Evolutionary conservation across 2,888 invertebrate species (phyloP).

Genomic region (Emmelina monodactyla): DNA sequence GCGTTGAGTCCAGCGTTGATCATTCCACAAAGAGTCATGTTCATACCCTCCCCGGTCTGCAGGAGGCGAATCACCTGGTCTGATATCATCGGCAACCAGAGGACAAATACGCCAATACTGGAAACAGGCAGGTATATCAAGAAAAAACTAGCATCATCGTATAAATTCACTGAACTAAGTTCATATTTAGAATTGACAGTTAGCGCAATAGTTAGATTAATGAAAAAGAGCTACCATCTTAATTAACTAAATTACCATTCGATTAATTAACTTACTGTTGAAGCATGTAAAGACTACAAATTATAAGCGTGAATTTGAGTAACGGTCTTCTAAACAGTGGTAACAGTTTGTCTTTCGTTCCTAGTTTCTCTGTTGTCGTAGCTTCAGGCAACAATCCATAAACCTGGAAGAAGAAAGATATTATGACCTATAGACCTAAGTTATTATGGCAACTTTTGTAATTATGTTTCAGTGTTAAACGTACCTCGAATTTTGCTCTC

Average conservation of each 20-base stretch:
- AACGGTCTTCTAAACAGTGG: conserved; percentile 60
- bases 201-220: too few relatives aligned
- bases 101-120: conserved; percentile 25
- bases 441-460: too few relatives aligned
- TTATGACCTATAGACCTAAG: too few relatives aligned
- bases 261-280: conserved; percentile 72
- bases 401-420: conserved; percentile 31
- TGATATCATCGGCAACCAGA: conserved; percentile 43
- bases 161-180: too few relatives aligned
- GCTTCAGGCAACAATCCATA: conserved; percentile 29
- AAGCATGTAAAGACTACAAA: conserved; percentile 51
- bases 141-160: too few relatives aligned
- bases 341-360: conserved; percentile 41
- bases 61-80: conserved; percentile 34
- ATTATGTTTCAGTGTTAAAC: conserved; percentile 2
- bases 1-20: conserved; percentile 22
- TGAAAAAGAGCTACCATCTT: too few relatives aligned
- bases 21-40: conserved; percentile 34
- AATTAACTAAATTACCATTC: too few relatives aligned
- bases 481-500: neutral
- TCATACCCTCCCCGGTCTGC: conserved; percentile 27
- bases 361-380: conserved; percentile 19
- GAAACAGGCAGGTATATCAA: too few relatives aligned
- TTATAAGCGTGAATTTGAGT: conserved; percentile 54
- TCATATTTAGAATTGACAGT: too few relatives aligned